Evolutionary conservation across 2,113 vertebrate species (phyloP), one percentile per base, ranked within the genome.

Genomic region (Corvus moneduloides): DNA sequence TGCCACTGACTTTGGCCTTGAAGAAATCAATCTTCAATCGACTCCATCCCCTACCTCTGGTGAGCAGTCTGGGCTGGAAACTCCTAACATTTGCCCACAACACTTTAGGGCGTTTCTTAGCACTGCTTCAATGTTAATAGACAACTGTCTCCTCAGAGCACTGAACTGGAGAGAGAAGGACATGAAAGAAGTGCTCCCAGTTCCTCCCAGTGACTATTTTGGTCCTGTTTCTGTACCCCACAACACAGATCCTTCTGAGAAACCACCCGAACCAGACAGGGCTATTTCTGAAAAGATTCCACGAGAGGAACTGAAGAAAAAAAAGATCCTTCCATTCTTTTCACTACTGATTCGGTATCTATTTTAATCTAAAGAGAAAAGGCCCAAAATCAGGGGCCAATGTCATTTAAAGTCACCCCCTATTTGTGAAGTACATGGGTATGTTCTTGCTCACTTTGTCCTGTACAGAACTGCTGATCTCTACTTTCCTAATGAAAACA

Each of bases 401-500:
- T 54, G 22, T 64, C 32, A 24, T 26, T 52, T 61, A 16, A 77
- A 69, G 30, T 32, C 13, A 19, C 6, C 2, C 7, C 75, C 20
- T 43, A 1, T 41, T 27, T 28, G 35, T 35, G 16, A 83, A 74
- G 48, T 3, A 0, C 15, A 35, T 5, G 35, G 44, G 7, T 44
- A 52, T 0, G 1, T 32, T 64, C 49, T 71, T 64, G 35, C 28
- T 91, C 26, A 46, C 30, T 3, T 5, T 8, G 8, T n/a, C 72
- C 79, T 84, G 82, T 20, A 35, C 20, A 66, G 24, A 61, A 78
- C 15, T 64, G 61, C 37, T 2, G 3, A 28, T 41, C 56, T 84
- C 68, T 77, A 22, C 69, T 51, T 81, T 46, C 35, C 61, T 79
- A 87, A 95, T 84, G 73, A 77, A 96, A 94, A 90, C 18, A 81